Evolutionary conservation across 2,888 invertebrate species (phyloP).

Genomic region (Xanthorhoe spadicearia): DNA sequence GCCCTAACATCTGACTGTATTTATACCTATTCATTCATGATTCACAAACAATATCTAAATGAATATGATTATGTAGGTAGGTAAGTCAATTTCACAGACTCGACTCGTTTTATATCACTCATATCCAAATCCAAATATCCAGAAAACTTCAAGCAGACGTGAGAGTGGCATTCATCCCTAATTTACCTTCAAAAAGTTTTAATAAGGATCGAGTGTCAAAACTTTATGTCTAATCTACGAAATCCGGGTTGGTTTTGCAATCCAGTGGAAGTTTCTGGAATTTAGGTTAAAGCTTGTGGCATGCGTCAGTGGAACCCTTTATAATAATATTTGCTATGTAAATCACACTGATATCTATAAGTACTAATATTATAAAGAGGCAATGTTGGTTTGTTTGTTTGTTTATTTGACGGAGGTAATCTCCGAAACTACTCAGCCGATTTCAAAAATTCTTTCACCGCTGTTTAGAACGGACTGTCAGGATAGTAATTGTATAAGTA

Average conservation of each 20-base stretch:
- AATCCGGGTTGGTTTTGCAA: constrained; percentile 7
- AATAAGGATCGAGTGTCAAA: constrained; percentile 41
- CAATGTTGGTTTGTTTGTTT: too few relatives aligned
- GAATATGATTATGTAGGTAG: too few relatives aligned
- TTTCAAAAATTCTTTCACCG: too few relatives aligned
- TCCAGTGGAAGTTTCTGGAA: constrained; percentile 12
- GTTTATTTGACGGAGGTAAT: too few relatives aligned
- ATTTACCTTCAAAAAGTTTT: constrained; percentile 38
- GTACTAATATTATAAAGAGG: too few relatives aligned
- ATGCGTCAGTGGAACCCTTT: neutral
- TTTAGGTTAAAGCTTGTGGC: neutral
- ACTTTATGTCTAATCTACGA: constrained; percentile 23
- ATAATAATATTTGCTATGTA: too few relatives aligned
- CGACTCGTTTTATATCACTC: neutral
- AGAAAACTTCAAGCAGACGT: constrained; percentile 22
- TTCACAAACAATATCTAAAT: too few relatives aligned
- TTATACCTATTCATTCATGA: too few relatives aligned
- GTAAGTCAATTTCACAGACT: neutral
- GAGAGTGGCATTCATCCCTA: constrained; percentile 26
- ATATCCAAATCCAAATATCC: constrained; percentile 8
- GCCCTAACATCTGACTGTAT: neutral
- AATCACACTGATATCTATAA: too few relatives aligned
- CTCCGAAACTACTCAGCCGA: too few relatives aligned
- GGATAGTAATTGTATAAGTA: too few relatives aligned
- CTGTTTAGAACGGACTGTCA: too few relatives aligned